Percentiles rank a stretch among this genome's conserved stretches.
phyloP scores from a whole-genome alignment of 2,113 vertebrate genomes.

The Ornithorhynchus anatinus region DNA sequence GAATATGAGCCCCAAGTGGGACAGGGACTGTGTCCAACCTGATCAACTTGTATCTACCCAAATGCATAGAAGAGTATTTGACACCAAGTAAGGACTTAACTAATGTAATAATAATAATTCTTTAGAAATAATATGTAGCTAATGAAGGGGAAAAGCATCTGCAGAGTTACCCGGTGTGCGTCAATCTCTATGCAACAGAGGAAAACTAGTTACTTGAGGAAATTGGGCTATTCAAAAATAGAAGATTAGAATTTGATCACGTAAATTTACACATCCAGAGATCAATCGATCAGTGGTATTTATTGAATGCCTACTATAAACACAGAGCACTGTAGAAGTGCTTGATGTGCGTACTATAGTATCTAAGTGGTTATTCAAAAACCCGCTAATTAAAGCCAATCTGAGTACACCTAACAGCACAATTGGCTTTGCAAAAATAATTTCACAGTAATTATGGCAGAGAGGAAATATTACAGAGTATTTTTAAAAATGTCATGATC shows the following conservation, averaged over 20 bases:
- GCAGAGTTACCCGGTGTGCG: rapidly evolving
- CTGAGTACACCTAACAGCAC: not conserved
- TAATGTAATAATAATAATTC: no score
- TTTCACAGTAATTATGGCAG: not conserved
- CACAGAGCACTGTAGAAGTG: no score
- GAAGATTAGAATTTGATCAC: not conserved
- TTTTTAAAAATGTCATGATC: not conserved
- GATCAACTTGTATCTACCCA: no score
- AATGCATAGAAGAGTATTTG: no score
- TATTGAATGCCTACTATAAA: no score
- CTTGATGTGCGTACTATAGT: no score
- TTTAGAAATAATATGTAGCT: rapidly evolving
- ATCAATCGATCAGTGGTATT: no score
- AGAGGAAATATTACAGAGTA: conserved; percentile 19
- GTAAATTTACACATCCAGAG: not conserved
- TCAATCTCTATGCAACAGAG: not conserved
- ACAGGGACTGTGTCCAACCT: no score
- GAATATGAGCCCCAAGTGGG: no score
- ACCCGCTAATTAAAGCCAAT: no score
- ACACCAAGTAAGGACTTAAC: no score
- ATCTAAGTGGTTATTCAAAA: no score
- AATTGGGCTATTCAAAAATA: not conserved
- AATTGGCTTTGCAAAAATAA: conserved; percentile 9
- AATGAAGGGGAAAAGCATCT: not conserved
- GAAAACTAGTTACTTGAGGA: not conserved